A percentile compares a stretch with the other conserved stretches of the same genome.
These are phyloP conservation scores for Sipha maydis DNA, from an alignment of 2,888 invertebrate genomes.

Conservation along the genomic window DNA sequence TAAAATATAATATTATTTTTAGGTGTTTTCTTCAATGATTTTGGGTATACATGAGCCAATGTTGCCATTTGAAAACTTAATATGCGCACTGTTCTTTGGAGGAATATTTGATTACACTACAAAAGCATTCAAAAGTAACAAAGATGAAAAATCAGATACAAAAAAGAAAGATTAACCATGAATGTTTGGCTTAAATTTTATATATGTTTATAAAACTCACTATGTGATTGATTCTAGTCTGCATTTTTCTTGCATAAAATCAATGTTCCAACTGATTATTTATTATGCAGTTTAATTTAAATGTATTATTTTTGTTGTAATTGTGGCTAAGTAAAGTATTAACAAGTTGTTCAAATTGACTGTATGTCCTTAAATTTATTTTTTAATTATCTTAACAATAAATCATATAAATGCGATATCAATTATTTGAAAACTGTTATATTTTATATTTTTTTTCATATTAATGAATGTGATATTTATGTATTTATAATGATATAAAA, in stretches of 20 bases:
- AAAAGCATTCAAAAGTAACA: slow-evolving; percentile 85
- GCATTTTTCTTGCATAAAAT: slow-evolving; percentile 25
- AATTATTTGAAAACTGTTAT: not conserved
- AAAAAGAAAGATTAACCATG: slow-evolving; percentile 81
- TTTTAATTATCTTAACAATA: slow-evolving; percentile 10
- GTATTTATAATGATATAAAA: too few species aligned
- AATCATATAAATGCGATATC: not conserved
- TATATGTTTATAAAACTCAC: not conserved
- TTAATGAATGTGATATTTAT: too few species aligned
- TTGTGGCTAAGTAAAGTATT: slow-evolving; percentile 31
- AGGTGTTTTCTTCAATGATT: slow-evolving; percentile 86
- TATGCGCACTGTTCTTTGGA: slow-evolving; percentile 95
- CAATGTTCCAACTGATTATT: slow-evolving; percentile 29
- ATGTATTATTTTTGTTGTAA: slow-evolving; percentile 35
- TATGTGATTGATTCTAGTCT: slow-evolving; percentile 45
- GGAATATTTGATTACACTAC: slow-evolving; percentile 98
- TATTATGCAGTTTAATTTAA: not conserved
- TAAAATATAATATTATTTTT: not conserved
- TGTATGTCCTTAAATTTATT: not conserved
- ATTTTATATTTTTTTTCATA: not conserved
- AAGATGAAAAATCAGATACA: slow-evolving; percentile 79
- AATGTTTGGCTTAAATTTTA: not conserved
- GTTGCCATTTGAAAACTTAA: slow-evolving; percentile 97
- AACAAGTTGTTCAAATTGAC: slow-evolving; percentile 11
- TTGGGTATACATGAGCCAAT: slow-evolving; percentile 99